Evolutionary conservation across 2,888 invertebrate species (phyloP).

Genomic region (Lymantria dispar): DNA sequence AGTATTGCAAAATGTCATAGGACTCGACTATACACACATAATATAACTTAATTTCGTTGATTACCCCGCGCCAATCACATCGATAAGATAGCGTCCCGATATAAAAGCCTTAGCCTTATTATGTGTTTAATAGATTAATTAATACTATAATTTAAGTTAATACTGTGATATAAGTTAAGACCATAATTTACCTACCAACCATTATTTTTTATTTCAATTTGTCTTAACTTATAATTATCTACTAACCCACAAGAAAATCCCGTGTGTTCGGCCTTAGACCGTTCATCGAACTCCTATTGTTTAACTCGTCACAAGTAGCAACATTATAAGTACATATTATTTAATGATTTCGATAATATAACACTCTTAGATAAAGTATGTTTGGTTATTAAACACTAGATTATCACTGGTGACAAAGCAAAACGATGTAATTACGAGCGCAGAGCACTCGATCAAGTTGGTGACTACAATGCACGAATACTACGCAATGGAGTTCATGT

Average conservation of each 20-base stretch:
- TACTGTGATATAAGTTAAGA: neutral
- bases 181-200: slow-evolving; percentile 12
- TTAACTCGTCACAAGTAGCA: slow-evolving; percentile 33
- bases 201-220: slow-evolving; percentile 20
- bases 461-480: slow-evolving; percentile 51
- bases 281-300: slow-evolving; percentile 60
- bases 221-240: slow-evolving; percentile 25
- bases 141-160: too few species aligned
- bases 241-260: slow-evolving; percentile 61
- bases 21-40: slow-evolving; percentile 47
- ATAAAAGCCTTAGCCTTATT: neutral
- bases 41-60: slow-evolving; percentile 36
- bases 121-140: neutral
- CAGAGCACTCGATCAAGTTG: slow-evolving; percentile 52
- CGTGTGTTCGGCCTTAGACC: slow-evolving; percentile 44
- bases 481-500: slow-evolving; percentile 45
- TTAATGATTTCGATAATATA: slow-evolving; percentile 36
- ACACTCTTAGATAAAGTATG: slow-evolving; percentile 23
- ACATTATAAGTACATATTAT: slow-evolving; percentile 43
- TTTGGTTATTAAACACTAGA: slow-evolving; percentile 47
- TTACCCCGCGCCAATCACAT: slow-evolving; percentile 40
- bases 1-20: slow-evolving; percentile 46
- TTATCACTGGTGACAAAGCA: slow-evolving; percentile 31
- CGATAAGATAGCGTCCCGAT: slow-evolving; percentile 60
- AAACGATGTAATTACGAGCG: slow-evolving; percentile 45